Conservation (phyloP, 2,888 invertebrate species). For the Papilio demoleus region DNA sequence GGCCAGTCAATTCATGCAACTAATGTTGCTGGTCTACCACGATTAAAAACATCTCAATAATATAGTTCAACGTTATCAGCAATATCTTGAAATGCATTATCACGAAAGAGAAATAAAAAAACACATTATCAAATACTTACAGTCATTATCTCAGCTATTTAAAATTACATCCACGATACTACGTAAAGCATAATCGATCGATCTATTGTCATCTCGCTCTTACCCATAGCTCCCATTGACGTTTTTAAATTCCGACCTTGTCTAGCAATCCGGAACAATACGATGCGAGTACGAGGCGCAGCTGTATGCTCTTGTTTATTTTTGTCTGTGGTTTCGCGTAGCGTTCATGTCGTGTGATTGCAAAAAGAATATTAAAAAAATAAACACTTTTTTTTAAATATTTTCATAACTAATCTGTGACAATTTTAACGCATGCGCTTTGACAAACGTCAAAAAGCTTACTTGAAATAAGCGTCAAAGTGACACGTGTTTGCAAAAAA, state of each 20-base stretch:
- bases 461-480: constrained; percentile 15
- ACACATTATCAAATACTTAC: constrained; percentile 7
- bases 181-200: constrained; percentile 27
- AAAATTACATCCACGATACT: constrained; percentile 33
- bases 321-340: constrained; percentile 29
- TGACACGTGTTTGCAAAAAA: constrained; percentile 26
- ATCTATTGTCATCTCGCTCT: constrained; percentile 30
- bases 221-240: neutral
- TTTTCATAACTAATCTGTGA: constrained; percentile 17
- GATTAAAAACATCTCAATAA: too few relatives aligned
- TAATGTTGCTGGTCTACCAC: too few relatives aligned
- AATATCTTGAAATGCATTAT: constrained; percentile 7
- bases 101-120: constrained; percentile 27
- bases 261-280: constrained; percentile 56
- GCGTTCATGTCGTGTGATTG: constrained; percentile 16
- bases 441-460: neutral
- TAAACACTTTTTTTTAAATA: neutral
- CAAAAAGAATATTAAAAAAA: constrained; percentile 5
- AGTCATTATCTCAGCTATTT: constrained; percentile 28
- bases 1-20: too few relatives aligned
- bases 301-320: constrained; percentile 35
- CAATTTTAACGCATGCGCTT: constrained; percentile 27
- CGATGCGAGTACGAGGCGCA: constrained; percentile 9
- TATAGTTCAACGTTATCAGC: neutral
- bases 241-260: constrained; percentile 1